Evolutionary conservation across 1,140 invertebrate species (phyloP), one percentile per base, ranked within the genome.

Genomic region (Magallana gigas): DNA sequence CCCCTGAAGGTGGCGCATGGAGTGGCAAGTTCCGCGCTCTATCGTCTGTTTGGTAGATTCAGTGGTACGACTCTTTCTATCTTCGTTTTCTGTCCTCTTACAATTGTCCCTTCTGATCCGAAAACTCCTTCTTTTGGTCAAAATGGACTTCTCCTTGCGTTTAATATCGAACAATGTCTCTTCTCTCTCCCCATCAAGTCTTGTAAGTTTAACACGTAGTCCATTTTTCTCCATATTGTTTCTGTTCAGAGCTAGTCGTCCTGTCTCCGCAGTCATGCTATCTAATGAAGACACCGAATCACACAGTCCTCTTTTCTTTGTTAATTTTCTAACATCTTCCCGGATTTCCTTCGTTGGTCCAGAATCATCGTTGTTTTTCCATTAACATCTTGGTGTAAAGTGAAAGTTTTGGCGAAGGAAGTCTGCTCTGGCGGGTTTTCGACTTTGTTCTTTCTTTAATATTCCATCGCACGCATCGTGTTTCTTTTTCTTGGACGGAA

Each of bases 51-150:
- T 76, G 8, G 23, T 12, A 11, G 18, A 29, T 76, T 76, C 68
- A 14, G 11, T 29, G 68, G 6, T 29, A 76, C 12, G 68, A 29
- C 68, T n/a, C n/a, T 62, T 76, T 0, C 18, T 76, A 9, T 76
- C 68, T 29, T 12, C 68, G 11, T 29, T 8, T 18, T 76, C 68
- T 76, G 18, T 29, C 12, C 14, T 76, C 68, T 76, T 76, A 76
- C 68, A 76, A 76, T 76, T 76, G 18, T 76, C 68, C 11, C 68
- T 76, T 29, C 68, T 29, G 7, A 76, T 76, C 12, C 68, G 68
- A 76, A 76, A 76, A 76, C 68, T 76, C 68, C 68, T 76, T 76
- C 68, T 76, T 76, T 76, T 76, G 11, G 68, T 76, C 23, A 76
- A 12, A 76, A 76, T 76, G 3, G 68, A 76, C 11, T 76, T 76